Base-by-base conservation (phyloP, 2,888 invertebrate genomes). In the Lottia scabra region DNA sequence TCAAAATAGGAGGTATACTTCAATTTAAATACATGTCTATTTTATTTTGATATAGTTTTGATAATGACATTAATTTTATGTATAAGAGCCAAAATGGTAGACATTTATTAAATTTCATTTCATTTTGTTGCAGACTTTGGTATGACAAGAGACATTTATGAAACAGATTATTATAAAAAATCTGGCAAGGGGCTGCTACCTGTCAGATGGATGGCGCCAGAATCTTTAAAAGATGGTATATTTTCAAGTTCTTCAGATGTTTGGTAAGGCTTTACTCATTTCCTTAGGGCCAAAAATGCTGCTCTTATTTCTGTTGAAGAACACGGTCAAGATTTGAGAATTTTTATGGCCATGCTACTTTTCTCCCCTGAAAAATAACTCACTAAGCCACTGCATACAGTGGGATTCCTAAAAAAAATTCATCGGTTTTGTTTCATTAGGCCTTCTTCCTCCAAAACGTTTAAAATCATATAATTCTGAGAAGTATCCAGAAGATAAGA, bases 181-280 rank as follows among this genome's bases (percentile, higher is more conserved):
- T 96, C 96, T 89, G 95, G 95, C 12, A 92, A 92, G 91, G 95
- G 97, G 0, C 90, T 98, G 67, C 89, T 99, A 70, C 99, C 99
- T 1, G 96, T 99, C 1, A 92, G 98, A 62, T 99, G 99, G 99
- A 98, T 99, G 98, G 94, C 98, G 0, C 98, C 98, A 6, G 99
- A 99, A 90, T 96, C 97, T 46, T 91, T 99, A 8, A 94, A 95
- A 12, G 97, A 98, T 87, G 98, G 98, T 0, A 94, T 98, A 0
- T 99, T 98, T 89, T 97, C 97, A 0, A 95, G 95, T 70, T 96
- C 97, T 88, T 96, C 97, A 0, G 99, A 99, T 89, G 97, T 98
- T 1, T 98, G 98, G 98, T 89, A 80, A 75, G 38, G 10, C 38
- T 5, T 38, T 38, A 8, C 10, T 38, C 10, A 5, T n/a, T n/a